Percentiles rank a stretch among this genome's conserved stretches.
phyloP scores from a whole-genome alignment of 1,140 invertebrate species.

The Papilio glaucus region DNA sequence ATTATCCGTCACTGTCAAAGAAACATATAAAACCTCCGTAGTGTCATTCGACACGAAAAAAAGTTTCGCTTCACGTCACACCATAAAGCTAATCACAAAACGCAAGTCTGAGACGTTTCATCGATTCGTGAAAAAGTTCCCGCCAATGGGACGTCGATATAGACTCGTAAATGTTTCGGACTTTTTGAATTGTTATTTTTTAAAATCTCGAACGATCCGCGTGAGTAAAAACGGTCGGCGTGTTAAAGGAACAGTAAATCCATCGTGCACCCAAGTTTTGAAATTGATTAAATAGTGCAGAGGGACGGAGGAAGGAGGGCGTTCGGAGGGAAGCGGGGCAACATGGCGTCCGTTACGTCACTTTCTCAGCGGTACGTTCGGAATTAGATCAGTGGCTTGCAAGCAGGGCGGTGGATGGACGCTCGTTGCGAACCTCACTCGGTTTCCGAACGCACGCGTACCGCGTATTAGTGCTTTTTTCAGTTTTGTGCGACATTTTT shows the following conservation, averaged over 20 bases:
- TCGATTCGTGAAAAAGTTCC: conserved; percentile 23
- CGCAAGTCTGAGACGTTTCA: background rate
- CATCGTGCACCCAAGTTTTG: conserved; percentile 58
- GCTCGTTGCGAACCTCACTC: conserved; percentile 32
- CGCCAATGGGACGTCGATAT: background rate
- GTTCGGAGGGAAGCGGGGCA: conserved; percentile 55
- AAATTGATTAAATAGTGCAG: conserved; percentile 77
- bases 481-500: conserved; percentile 53
- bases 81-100: background rate
- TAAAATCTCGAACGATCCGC: too few relatives aligned
- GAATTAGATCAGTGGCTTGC: conserved; percentile 78
- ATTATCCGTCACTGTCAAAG: background rate
- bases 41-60: background rate
- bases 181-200: background rate
- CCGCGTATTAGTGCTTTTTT: conserved; percentile 51
- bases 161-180: background rate
- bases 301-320: conserved; percentile 68
- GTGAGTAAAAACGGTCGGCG: conserved; percentile 26
- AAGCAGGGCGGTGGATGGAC: conserved; percentile 50
- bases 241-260: conserved; percentile 46
- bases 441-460: conserved; percentile 44
- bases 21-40: background rate
- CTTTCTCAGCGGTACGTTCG: conserved; percentile 70
- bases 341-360: conserved; percentile 77
- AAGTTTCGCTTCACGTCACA: background rate